Evolutionary conservation across 1,140 invertebrate species (phyloP), one percentile per base, ranked within the genome.

Genomic region (Phortica variegata): DNA sequence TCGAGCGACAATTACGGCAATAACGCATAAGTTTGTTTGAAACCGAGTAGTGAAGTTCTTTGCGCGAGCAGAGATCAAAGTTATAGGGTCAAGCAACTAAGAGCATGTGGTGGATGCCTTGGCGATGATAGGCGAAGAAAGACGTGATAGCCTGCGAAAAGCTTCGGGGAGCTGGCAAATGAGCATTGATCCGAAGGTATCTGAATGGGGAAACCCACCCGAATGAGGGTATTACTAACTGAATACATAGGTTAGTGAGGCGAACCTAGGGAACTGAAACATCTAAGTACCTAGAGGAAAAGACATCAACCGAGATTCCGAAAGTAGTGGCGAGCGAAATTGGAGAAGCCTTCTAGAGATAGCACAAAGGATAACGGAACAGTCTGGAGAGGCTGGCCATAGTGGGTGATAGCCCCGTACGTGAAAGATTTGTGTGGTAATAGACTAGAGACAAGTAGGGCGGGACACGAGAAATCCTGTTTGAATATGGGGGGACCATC

Each of bases 211-310:
- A 13, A 49, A 49, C 47, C 47, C 47, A 18, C 13, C 20, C 47
- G 39, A n/a, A n/a, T n/a, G n/a, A n/a, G n/a, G n/a, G n/a, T n/a
- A n/a, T n/a, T n/a, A n/a, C n/a, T n/a, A n/a, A n/a, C 19, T 48
- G 47, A 48, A 48, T 48, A 34, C 29, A 48, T 48, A 48, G 47
- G 7, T 0, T 19, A n/a, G 6, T 1, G 39, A 26, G 40, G 40
- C 19, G 5, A 20, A 49, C 48, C 12, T 42, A 26, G 48, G 48
- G 48, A 49, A 49, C 16, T 49, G 48, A 49, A 49, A 49, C 48
- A 49, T 49, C 48, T 49, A 32, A 49, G 41, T 49, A 49, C 48
- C 48, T 15, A 42, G 10, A 49, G 48, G 48, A 49, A 38, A 44
- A 49, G 48, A 49, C 10, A 49, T 18, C 47, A 49, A 49, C 31